Percentiles rank a stretch among this genome's conserved stretches.
Conservation (phyloP, 2,797 vertebrate genomes). For the Crypturellus tataupa region DNA sequence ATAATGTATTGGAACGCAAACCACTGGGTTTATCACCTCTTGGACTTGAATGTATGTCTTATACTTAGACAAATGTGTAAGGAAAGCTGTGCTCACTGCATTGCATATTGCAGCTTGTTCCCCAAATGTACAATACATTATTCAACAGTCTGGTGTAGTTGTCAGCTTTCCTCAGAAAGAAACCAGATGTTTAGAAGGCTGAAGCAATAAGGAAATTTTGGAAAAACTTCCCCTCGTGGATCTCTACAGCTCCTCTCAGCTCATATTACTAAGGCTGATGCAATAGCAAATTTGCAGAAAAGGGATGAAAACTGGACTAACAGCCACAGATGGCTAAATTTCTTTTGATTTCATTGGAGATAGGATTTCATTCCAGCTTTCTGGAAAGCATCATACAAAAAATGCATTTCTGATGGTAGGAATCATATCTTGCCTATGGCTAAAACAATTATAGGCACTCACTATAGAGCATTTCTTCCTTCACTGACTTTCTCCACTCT, state of each 20-base stretch:
- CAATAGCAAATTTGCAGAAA: conserved; percentile 44
- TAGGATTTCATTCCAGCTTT: neutral
- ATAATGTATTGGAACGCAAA: conserved; percentile 63
- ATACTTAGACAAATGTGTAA: conserved; percentile 35
- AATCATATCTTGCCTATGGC: neutral
- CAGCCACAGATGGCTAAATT: neutral
- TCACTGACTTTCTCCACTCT: neutral
- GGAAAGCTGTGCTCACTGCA: conserved; percentile 25
- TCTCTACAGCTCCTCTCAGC: conserved; percentile 22
- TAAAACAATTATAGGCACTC: neutral
- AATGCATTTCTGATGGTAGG: neutral
- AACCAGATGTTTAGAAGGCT: conserved; percentile 57
- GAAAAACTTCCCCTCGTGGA: conserved; percentile 4
- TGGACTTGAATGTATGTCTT: conserved; percentile 61
- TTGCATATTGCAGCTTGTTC: conserved; percentile 28
- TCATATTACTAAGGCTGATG: conserved; percentile 26
- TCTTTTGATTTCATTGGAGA: neutral
- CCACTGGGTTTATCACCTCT: conserved; percentile 62
- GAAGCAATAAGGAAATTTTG: conserved; percentile 42
- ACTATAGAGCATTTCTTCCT: neutral
- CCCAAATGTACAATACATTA: conserved; percentile 56
- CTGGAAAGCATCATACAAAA: neutral
- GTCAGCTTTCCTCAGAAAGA: conserved; percentile 57
- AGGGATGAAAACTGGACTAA: conserved; percentile 21
- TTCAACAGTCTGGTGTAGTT: conserved; percentile 49